Base-by-base conservation (phyloP, 2,888 invertebrate genomes). In the Polyommatus icarus region DNA sequence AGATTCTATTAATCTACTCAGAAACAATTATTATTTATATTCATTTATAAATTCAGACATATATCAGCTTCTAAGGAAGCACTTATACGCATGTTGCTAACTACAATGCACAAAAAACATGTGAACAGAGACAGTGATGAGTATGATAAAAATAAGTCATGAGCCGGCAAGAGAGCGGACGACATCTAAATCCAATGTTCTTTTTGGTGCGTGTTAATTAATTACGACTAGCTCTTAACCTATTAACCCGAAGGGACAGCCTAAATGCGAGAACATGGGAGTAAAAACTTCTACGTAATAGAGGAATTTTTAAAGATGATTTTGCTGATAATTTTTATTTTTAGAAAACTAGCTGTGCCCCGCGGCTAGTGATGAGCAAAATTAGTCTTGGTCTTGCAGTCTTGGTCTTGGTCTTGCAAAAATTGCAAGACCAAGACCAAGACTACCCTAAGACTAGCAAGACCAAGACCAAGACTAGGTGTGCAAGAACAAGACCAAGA, bases 81-180 rank as follows among this genome's bases (percentile, higher is more conserved):
- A 81, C 10, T 40, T 40, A 36, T 40, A 40, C 8, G 40, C 40
- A 40, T 40, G 77, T 76, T 61, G 61, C 24, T 18, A 61, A 61
- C 24, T 61, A 24, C 20, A 20, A 61, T 24, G 61, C 10, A 79
- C 81, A 81, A 80, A 81, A 80, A 82, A 82, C 83, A 81, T 81
- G 83, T 80, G 81, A 82, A 81, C 82, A 82, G 82, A 78, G 82
- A 82, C 80, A 82, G 81, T 81, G 82, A 79, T 78, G 73, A 77
- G 81, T n/a, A n/a, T n/a, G 24, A 1, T 83, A 87, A 82, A 85
- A 85, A 86, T 87, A 87, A 80, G 79, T 80, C 80, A 83, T 80
- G 81, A 81, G 79, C 80, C 79, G 82, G 36, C 36, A 36, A 78
- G 78, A 61, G 77, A 71, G 76, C 75, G 79, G 46, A 81, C 81